Conservation (phyloP, 2,888 invertebrate species). For the Chesias legatella region DNA sequence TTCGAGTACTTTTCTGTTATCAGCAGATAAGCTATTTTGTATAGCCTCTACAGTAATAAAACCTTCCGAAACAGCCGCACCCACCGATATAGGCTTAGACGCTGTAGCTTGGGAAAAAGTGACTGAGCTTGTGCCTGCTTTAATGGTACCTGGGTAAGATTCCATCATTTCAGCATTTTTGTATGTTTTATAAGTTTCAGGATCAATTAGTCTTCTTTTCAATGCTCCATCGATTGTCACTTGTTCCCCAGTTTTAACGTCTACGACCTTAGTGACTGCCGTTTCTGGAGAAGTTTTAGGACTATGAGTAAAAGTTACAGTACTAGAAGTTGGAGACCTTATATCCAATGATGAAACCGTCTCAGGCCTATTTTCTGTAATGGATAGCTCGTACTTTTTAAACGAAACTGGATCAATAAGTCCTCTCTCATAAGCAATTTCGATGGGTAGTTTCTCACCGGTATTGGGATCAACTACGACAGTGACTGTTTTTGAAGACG, state of each 20-base stretch:
- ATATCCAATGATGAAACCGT: conserved; percentile 24
- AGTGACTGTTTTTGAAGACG: conserved; percentile 29
- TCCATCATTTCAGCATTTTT: conserved; percentile 30
- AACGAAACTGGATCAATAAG: conserved; percentile 68
- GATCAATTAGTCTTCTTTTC: conserved; percentile 76
- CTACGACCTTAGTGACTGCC: conserved; percentile 56
- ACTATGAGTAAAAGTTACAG: conserved; percentile 34
- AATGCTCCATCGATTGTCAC: conserved; percentile 84
- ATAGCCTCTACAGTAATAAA: conserved; percentile 77
- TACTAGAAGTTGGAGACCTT: conserved; percentile 30
- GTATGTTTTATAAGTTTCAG: conserved; percentile 47
- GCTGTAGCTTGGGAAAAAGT: conserved; percentile 41
- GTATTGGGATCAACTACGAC: conserved; percentile 85
- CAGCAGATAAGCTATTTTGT: conserved; percentile 64
- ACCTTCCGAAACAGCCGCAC: conserved; percentile 80
- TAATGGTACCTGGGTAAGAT: conserved; percentile 18
- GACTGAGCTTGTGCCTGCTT: conserved; percentile 38
- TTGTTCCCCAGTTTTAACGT: conserved; percentile 87
- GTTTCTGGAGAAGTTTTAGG: conserved; percentile 37
- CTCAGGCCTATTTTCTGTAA: conserved; percentile 46
- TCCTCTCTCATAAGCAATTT: conserved; percentile 82
- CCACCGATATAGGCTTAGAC: conserved; percentile 78
- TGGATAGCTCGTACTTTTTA: conserved; percentile 68
- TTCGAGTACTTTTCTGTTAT: conserved; percentile 48
- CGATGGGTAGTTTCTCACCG: conserved; percentile 85